Evolutionary conservation across 1,140 invertebrate species (phyloP).

Genomic region (Dreissena polymorpha): DNA sequence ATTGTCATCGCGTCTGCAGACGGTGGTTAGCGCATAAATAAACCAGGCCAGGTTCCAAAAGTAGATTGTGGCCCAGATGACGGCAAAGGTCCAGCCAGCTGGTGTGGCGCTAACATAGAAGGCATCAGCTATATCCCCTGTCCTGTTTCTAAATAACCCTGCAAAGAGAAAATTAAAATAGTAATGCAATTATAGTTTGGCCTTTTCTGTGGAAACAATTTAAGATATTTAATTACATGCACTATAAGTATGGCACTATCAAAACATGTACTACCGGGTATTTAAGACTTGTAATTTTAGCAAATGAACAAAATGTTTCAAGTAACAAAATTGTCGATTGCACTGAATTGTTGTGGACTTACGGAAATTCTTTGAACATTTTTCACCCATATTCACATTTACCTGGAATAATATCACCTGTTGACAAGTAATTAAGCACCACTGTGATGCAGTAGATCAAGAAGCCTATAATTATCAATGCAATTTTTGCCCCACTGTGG

Average conservation of each 20-base stretch:
- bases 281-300: too few species aligned
- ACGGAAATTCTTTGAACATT: too few species aligned
- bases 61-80: slow-evolving; percentile 75
- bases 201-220: too few species aligned
- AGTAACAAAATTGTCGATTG: too few species aligned
- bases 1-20: slow-evolving; percentile 60
- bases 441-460: background rate
- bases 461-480: background rate
- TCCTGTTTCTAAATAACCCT: slow-evolving; percentile 69
- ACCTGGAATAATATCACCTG: background rate
- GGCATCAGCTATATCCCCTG: slow-evolving; percentile 65
- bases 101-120: slow-evolving; percentile 71
- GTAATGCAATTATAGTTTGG: background rate
- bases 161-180: slow-evolving; percentile 29
- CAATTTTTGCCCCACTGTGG: slow-evolving; percentile 13
- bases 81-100: slow-evolving; percentile 71
- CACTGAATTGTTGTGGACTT: too few species aligned
- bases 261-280: too few species aligned
- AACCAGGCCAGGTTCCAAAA: slow-evolving; percentile 65
- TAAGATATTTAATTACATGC: too few species aligned
- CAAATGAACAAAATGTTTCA: too few species aligned
- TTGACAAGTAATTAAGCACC: background rate
- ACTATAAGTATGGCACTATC: too few species aligned
- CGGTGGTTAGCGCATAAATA: slow-evolving; percentile 63
- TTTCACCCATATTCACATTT: too few species aligned